Base-by-base conservation (phyloP, 2,888 invertebrate genomes). In the Melitaea athalia region DNA sequence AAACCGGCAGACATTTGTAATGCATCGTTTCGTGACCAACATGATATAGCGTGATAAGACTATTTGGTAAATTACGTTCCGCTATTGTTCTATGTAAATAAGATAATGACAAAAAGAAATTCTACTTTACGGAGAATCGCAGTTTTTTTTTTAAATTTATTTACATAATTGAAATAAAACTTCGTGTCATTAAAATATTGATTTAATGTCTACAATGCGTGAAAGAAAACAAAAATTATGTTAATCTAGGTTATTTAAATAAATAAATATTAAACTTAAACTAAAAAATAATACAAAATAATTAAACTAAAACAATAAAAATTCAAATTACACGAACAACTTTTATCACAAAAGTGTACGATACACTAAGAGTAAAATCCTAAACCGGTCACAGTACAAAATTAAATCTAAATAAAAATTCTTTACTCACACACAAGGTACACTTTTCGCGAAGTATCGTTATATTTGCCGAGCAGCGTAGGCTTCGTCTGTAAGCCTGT, bases 401-500 rank as follows among this genome's bases (percentile, higher is more conserved):
- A 14, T 33, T 55, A 33, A 55, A 55, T 14, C 53, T 5, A 33
- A 55, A 55, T n/a, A 33, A 55, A 55, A 15, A 53, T 53, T 42
- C 43, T 43, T 31, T 43, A 53, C 60, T 66, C 60, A 61, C 53
- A 55, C 49, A 47, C 45, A 65, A 24, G 60, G 45, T 60, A 60
- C 15, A 53, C 33, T 53, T 55, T 55, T 52, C 52, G 43, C 45
- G 31, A 47, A 45, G 38, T 59, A 38, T 64, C 49, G 59, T 87
- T 55, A 31, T 55, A 81, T 88, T 88, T 88, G 79, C 81, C 69
- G 74, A 80, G 79, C 82, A 84, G 80, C 82, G 85, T 81, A 79
- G 77, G 77, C 79, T 77, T 76, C 80, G 72, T 77, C 75, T 77
- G 73, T 76, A 72, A 77, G 74, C 75, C 76, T 87, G 82, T 88